These are phyloP conservation scores for Anastatus disparis DNA, from an alignment of 1,140 invertebrate genomes.

Conservation along the genomic window DNA sequence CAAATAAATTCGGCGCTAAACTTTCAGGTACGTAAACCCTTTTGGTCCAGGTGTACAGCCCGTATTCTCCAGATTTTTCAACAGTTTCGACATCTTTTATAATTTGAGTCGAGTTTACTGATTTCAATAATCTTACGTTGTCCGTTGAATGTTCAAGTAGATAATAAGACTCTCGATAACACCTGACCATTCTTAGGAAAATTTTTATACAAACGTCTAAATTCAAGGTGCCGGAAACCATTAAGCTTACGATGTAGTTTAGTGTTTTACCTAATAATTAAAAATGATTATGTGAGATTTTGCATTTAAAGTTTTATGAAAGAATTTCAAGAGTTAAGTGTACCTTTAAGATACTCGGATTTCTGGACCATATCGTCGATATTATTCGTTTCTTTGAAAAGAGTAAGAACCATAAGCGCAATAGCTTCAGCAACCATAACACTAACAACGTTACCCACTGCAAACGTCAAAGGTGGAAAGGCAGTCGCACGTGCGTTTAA, in stretches of 20 bases:
- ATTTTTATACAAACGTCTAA: slow-evolving; percentile 24
- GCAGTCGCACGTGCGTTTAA: slow-evolving; percentile 18
- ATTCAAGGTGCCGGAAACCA: slow-evolving; percentile 18
- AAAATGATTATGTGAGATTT: too few species aligned
- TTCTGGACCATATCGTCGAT: slow-evolving; percentile 24
- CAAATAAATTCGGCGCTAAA: slow-evolving; percentile 11
- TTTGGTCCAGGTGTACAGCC: background rate
- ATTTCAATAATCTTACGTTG: slow-evolving; percentile 9
- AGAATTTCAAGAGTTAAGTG: background rate
- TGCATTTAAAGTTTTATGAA: too few species aligned
- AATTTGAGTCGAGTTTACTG: slow-evolving; percentile 26
- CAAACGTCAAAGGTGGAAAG: slow-evolving; percentile 31
- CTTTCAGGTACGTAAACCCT: slow-evolving; percentile 9
- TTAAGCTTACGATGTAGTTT: slow-evolving; percentile 27
- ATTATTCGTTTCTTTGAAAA: slow-evolving; percentile 27
- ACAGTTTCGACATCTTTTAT: background rate
- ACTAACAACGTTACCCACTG: slow-evolving; percentile 15
- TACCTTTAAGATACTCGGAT: slow-evolving; percentile 32
- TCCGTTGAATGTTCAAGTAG: slow-evolving; percentile 24
- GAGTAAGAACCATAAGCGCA: slow-evolving; percentile 2
- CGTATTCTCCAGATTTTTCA: background rate
- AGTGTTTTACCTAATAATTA: slow-evolving; percentile 23
- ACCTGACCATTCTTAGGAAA: slow-evolving; percentile 29
- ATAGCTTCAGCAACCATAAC: slow-evolving; percentile 21
- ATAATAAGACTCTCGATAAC: slow-evolving; percentile 32